phyloP scores from a whole-genome alignment of 2,888 invertebrate genomes.

The Pheosia tremula region DNA sequence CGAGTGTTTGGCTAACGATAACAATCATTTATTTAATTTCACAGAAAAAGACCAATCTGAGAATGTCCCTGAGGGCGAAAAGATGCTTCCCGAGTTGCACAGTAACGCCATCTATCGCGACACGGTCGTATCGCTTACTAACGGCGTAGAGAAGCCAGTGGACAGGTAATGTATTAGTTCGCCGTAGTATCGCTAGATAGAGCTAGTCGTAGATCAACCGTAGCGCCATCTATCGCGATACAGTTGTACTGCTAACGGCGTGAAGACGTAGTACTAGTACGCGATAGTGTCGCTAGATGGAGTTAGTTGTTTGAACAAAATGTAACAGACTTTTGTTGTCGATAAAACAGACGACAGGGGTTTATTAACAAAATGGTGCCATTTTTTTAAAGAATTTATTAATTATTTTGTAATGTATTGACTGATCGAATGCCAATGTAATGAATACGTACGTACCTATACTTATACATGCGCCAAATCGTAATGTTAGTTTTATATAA shows the following conservation, averaged over 20 bases:
- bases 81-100: slow-evolving; percentile 55
- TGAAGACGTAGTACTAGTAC: slow-evolving; percentile 2
- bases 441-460: no score
- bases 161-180: slow-evolving; percentile 24
- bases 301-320: background rate
- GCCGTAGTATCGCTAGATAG: slow-evolving; percentile 20
- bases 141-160: slow-evolving; percentile 15
- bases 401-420: no score
- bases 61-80: slow-evolving; percentile 50
- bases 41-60: slow-evolving; percentile 17
- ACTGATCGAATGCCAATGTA: no score
- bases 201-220: slow-evolving; percentile 19
- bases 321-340: no score
- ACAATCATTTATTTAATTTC: background rate
- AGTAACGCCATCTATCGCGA: slow-evolving; percentile 59
- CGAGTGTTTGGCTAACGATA: no score
- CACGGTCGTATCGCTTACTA: slow-evolving; percentile 57
- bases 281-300: background rate
- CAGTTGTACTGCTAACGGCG: slow-evolving; percentile 51
- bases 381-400: no score
- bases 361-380: no score
- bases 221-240: slow-evolving; percentile 62
- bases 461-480: no score
- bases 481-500: no score
- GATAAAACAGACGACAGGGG: no score